These are phyloP conservation scores for Australoheros scitulus DNA, from an alignment of 2,113 vertebrate species.

Conservation along the genomic window DNA sequence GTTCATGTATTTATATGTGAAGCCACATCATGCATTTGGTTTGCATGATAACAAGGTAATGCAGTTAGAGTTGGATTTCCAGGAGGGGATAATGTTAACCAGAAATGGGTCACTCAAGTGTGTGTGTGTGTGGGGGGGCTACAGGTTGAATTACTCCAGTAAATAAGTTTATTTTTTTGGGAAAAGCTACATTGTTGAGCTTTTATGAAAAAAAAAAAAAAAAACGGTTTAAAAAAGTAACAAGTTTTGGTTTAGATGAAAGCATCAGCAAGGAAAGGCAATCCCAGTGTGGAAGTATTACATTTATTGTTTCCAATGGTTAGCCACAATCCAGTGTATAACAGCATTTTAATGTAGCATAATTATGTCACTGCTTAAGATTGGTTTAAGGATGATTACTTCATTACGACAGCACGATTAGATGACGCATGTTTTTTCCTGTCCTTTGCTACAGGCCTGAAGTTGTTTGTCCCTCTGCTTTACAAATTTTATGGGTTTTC, in stretches of 20 bases:
- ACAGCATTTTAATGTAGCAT: constrained; percentile 10
- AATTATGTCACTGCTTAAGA: constrained; percentile 7
- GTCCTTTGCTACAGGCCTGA: neutral
- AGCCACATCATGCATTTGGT: constrained; percentile 21
- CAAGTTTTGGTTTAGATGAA: neutral
- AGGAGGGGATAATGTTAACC: constrained; percentile 31
- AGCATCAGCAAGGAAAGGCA: neutral
- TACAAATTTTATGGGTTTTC: constrained; percentile 2
- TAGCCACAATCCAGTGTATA: neutral
- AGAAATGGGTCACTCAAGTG: neutral
- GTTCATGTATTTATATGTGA: constrained; percentile 14
- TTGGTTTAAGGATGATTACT: constrained; percentile 1
- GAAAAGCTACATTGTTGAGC: neutral
- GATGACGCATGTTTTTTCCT: constrained; percentile 7
- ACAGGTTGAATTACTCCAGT: neutral
- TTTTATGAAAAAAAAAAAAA: neutral
- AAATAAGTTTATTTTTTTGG: neutral
- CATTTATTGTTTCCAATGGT: neutral
- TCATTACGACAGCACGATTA: constrained; percentile 20
- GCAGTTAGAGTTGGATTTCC: constrained; percentile 31
- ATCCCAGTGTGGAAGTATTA: neutral
- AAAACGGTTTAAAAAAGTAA: neutral
- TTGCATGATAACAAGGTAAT: constrained; percentile 43
- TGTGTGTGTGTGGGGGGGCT: neutral
- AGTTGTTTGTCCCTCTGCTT: neutral